phyloP scores from a whole-genome alignment of 2,113 vertebrate species.

The Engystomops pustulosus region DNA sequence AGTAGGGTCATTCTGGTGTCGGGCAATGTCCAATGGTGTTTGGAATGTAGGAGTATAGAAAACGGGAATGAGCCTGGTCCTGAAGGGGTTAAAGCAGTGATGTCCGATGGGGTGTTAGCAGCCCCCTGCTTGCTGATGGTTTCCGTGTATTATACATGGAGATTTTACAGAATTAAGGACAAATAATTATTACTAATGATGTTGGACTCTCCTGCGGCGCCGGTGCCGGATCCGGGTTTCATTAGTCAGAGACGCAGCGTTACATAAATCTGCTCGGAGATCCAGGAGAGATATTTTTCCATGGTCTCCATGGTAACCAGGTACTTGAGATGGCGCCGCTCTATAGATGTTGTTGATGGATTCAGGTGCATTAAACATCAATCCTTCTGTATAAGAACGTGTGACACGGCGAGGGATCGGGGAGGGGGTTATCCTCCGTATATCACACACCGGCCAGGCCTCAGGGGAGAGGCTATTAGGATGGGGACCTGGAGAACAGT shows the following conservation, averaged over 20 bases:
- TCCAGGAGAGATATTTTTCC: neutral
- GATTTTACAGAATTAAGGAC: too few species aligned
- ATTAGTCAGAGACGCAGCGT: neutral
- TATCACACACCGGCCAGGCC: too few species aligned
- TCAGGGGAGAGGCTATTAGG: too few species aligned
- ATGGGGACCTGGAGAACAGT: too few species aligned
- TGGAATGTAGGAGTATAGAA: too few species aligned
- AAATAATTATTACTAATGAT: too few species aligned
- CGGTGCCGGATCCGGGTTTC: neutral
- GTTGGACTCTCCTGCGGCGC: neutral
- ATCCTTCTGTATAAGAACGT: neutral
- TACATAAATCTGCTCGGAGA: neutral
- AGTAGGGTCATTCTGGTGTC: neutral
- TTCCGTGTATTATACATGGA: neutral
- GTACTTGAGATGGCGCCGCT: slow-evolving; percentile 9
- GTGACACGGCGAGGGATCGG: too few species aligned
- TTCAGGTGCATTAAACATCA: slow-evolving; percentile 10
- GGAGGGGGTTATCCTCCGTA: too few species aligned
- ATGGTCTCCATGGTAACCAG: slow-evolving; percentile 28
- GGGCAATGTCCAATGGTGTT: neutral
- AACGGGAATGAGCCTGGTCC: too few species aligned
- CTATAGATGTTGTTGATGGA: neutral
- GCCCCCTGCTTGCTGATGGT: neutral
- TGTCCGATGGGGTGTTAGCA: too few species aligned
- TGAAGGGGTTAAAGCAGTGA: too few species aligned